Evolutionary conservation across 2,113 vertebrate genomes (phyloP).

Genomic region (Catharus fuscescens): DNA sequence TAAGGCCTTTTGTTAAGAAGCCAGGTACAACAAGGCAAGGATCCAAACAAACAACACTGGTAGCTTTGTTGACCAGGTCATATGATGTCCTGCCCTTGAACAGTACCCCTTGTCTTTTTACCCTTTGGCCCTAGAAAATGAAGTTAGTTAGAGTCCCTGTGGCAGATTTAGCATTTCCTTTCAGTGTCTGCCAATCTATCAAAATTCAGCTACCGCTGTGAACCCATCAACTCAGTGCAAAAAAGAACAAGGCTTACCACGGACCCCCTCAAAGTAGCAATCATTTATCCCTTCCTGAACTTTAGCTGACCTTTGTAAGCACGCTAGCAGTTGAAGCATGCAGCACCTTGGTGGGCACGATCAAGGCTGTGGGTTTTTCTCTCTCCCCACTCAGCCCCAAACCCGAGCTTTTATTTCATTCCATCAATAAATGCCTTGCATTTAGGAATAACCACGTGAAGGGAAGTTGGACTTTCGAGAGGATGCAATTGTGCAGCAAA

Average conservation of each 20-base stretch:
- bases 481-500: not conserved
- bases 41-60: slow-evolving; percentile 68
- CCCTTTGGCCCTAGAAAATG: slow-evolving; percentile 71
- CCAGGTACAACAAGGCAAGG: slow-evolving; percentile 80
- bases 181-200: slow-evolving; percentile 96
- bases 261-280: slow-evolving; percentile 86
- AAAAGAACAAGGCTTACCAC: slow-evolving; percentile 87
- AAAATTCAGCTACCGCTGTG: slow-evolving; percentile 91
- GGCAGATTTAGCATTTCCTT: slow-evolving; percentile 86
- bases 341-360: slow-evolving; percentile 63
- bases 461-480: not conserved
- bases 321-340: slow-evolving; percentile 79
- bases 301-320: slow-evolving; percentile 89
- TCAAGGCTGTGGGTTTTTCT: not conserved
- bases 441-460: not conserved
- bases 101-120: slow-evolving; percentile 67
- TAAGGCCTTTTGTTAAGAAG: slow-evolving; percentile 76
- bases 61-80: slow-evolving; percentile 75
- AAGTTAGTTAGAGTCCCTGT: slow-evolving; percentile 73
- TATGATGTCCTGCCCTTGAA: slow-evolving; percentile 72
- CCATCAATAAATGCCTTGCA: not conserved
- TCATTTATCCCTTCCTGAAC: slow-evolving; percentile 94
- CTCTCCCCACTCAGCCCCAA: not conserved
- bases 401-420: not conserved
- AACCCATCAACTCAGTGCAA: slow-evolving; percentile 85